Conservation (phyloP, 64 coral and sea anemone species). For the Anthopleura sola region DNA sequence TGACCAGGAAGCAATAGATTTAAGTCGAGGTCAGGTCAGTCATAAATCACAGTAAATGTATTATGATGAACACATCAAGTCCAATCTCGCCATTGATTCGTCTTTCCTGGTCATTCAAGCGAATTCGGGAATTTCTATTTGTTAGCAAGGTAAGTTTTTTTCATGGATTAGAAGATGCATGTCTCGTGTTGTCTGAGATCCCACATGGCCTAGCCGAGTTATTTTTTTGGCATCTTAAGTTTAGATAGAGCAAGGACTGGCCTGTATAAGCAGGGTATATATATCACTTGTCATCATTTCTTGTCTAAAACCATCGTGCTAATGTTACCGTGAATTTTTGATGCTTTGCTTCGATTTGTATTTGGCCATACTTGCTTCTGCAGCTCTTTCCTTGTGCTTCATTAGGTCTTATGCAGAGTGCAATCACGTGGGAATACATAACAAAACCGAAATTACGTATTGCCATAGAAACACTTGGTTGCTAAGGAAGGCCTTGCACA, state of each 20-base stretch:
- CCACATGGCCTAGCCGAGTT: background rate
- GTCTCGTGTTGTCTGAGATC: background rate
- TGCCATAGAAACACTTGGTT: background rate
- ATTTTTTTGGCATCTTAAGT: background rate
- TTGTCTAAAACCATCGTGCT: background rate
- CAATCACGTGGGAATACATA: background rate
- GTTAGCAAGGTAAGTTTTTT: too few relatives aligned
- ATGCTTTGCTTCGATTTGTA: background rate
- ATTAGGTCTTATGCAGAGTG: background rate
- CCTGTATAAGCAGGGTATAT: conserved; percentile 1
- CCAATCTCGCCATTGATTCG: too few relatives aligned
- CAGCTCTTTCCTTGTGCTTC: conserved; percentile 19
- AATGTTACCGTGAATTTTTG: background rate
- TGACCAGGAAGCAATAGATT: too few relatives aligned
- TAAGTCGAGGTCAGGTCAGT: too few relatives aligned
- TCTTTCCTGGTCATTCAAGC: too few relatives aligned
- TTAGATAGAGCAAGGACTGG: conserved; percentile 20
- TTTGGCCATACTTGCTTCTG: conserved; percentile 13
- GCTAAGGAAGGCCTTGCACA: too few relatives aligned
- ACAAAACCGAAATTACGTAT: background rate
- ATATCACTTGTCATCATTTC: background rate
- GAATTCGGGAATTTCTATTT: too few relatives aligned
- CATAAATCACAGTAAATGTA: too few relatives aligned
- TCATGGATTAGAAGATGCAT: too few relatives aligned
- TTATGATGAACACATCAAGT: too few relatives aligned